Base-by-base conservation (phyloP, 2,888 invertebrate genomes). In the Chrysomela aeneicollis region DNA sequence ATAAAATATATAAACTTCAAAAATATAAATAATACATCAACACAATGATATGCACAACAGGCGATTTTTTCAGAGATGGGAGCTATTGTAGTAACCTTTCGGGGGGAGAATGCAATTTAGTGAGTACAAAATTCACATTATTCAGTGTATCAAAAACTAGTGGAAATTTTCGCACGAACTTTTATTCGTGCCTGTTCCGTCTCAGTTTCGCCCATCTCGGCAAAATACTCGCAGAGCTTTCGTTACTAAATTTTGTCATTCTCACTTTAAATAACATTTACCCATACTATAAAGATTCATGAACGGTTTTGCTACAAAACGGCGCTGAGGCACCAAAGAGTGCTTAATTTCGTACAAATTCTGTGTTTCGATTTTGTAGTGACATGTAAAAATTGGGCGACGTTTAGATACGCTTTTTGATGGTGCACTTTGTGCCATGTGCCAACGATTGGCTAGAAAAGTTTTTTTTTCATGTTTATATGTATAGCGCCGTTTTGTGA, bases 1-100 rank as follows among this genome's bases (percentile, higher is more conserved):
- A 69, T 70, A 72, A 70, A 70, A 73, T 67, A 73, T 71, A 74
- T 71, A 72, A 71, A 71, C 61, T 72, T 71, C 69, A 71, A 73
- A 72, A 72, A 74, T 72, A 73, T 70, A 73, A 70, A 64, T 64
- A 64, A 69, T 68, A 68, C 63, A 63, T 60, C 54, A 32, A 68
- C 64, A 64, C 52, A 67, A 68, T 64, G 67, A 67, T 70, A 73
- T 71, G 71, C 69, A 68, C 63, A 63, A 59, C 67, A 67, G 37
- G 42, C 55, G 19, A 19, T 21, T 22, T n/a, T 42, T 42, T 12
- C 55, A 61, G 60, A 66, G 64, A 64, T 59, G 51, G 42, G 47
- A 18, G 26, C 4, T 6, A 26, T 5, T 5, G 6, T 26, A 4
- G 49, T 12, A 18, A 51, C 12, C 19, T 12, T 5, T 51, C 15